These are phyloP conservation scores for Xestia sexstrigata DNA, from an alignment of 2,888 invertebrate species.

Conservation along the genomic window DNA sequence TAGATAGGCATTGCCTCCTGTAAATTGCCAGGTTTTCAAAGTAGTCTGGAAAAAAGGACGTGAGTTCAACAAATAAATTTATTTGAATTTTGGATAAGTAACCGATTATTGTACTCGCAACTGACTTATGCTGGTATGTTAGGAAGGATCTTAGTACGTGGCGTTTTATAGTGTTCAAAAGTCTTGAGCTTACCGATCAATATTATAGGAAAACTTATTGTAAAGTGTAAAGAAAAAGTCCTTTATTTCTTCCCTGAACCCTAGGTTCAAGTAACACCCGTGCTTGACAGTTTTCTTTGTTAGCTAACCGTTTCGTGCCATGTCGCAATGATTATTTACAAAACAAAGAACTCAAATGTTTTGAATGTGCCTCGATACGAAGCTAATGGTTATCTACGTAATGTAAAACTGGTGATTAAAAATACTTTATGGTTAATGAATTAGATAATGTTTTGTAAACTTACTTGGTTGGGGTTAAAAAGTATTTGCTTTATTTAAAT, in stretches of 20 bases:
- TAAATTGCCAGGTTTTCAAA: background rate
- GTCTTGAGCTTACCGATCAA: no score
- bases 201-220: background rate
- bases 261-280: background rate
- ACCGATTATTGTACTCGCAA: background rate
- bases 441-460: slow-evolving; percentile 16
- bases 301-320: slow-evolving; percentile 63
- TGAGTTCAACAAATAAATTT: background rate
- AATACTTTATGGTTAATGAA: slow-evolving; percentile 46
- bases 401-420: slow-evolving; percentile 56
- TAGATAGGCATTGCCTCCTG: background rate
- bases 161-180: background rate
- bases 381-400: slow-evolving; percentile 57
- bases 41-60: background rate
- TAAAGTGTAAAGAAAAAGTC: background rate
- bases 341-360: slow-evolving; percentile 63
- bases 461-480: background rate
- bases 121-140: background rate
- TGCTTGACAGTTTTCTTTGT: slow-evolving; percentile 55
- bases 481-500: background rate
- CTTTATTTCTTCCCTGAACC: slow-evolving; percentile 9
- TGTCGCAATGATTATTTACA: slow-evolving; percentile 64
- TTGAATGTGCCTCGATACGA: slow-evolving; percentile 50
- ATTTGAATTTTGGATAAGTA: background rate
- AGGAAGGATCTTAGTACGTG: background rate